Evolutionary conservation across 2,797 vertebrate species (phyloP), one percentile per base, ranked within the genome.

Genomic region (Labroides dimidiatus): DNA sequence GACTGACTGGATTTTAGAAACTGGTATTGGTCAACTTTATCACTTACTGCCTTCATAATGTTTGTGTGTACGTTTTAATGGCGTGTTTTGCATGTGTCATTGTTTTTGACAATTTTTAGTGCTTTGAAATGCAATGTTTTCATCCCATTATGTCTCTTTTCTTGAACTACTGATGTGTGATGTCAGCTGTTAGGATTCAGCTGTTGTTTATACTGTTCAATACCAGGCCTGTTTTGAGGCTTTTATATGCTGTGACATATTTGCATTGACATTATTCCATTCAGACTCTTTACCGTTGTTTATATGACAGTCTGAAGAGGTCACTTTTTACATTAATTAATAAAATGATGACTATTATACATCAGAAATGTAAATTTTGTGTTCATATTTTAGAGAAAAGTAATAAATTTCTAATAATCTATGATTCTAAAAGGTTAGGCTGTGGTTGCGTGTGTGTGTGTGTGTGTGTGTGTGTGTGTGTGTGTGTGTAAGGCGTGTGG

Each of bases 141-240:
- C 20, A 9, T 59, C 47, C 72, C 13, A 24, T 57, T 69, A 62
- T 65, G 27, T 59, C 49, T 51, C 74, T 76, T 63, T 82, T 86
- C 75, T 9, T 84, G 60, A 81, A 91, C 90, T 90, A 89, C 87
- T 90, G 90, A 88, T 72, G 71, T 57, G n/a, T 73, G 45, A 61
- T 75, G 72, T 48, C 19, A 70, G 68, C 49, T 65, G 57, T 75
- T 37, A 57, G 13, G 16, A 20, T 67, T 57, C 47, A 64, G 55
- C 58, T 72, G 11, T 64, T 85, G 69, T 84, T 58, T 45, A 64
- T 72, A 50, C 48, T 77, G 49, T 72, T 78, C 21, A 47, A 51
- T 78, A 73, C 44, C 51, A 41, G n/a, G 65, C 60, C 74, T 78
- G 33, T 75, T 71, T 58, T 52, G 21, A 84, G 84, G 71, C 65